Conservation (phyloP, 2,888 invertebrate genomes). For the Agapetus fuscipes region DNA sequence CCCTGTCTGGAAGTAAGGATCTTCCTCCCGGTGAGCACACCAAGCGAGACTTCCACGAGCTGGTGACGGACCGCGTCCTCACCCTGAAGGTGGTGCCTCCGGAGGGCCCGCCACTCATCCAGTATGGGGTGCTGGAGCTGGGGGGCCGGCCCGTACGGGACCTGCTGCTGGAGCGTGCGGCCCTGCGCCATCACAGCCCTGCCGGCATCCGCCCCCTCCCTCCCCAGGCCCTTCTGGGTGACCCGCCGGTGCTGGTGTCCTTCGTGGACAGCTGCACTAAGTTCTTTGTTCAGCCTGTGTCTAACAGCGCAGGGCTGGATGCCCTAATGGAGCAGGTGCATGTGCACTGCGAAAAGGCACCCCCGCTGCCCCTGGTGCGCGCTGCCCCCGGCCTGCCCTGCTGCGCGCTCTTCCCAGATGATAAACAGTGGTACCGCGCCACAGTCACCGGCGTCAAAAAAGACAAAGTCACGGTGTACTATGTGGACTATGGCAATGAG, state of each 20-base stretch:
- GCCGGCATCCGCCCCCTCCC: slow-evolving; percentile 4
- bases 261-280: slow-evolving; percentile 60
- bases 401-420: slow-evolving; percentile 70
- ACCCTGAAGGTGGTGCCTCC: slow-evolving; percentile 57
- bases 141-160: slow-evolving; percentile 50
- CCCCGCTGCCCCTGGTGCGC: slow-evolving; percentile 32
- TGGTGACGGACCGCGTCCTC: slow-evolving; percentile 54
- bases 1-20: slow-evolving; percentile 60
- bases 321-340: slow-evolving; percentile 59
- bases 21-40: slow-evolving; percentile 47
- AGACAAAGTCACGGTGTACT: slow-evolving; percentile 59
- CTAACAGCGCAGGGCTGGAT: slow-evolving; percentile 49
- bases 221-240: slow-evolving; percentile 4
- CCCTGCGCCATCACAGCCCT: slow-evolving; percentile 20
- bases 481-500: slow-evolving; percentile 94
- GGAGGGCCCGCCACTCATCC: slow-evolving; percentile 61
- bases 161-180: slow-evolving; percentile 32
- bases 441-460: slow-evolving; percentile 54
- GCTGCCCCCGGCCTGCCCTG: slow-evolving; percentile 55
- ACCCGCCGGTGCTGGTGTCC: slow-evolving; percentile 48
- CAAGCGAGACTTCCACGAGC: slow-evolving; percentile 60
- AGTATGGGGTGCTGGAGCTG: slow-evolving; percentile 63
- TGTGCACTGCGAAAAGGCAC: slow-evolving; percentile 45
- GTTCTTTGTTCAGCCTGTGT: slow-evolving; percentile 64
- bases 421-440: slow-evolving; percentile 87